phyloP scores from a whole-genome alignment of 2,888 invertebrate species.

The Campoplex nolae region DNA sequence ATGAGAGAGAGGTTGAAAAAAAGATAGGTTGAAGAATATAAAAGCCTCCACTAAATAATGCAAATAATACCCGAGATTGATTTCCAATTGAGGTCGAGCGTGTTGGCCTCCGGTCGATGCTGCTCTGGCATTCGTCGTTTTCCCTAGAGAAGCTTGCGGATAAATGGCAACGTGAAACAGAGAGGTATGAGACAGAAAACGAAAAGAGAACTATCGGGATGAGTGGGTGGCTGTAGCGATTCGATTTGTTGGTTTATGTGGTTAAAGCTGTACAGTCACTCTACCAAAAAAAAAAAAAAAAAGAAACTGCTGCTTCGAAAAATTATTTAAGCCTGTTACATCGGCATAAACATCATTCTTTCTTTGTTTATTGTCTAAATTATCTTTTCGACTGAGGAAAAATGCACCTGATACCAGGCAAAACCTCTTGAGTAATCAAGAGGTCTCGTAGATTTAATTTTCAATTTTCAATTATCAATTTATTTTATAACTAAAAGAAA shows the following conservation, averaged over 20 bases:
- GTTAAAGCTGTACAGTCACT: conserved; percentile 18
- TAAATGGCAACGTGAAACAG: conserved; percentile 26
- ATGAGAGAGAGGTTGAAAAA: not conserved
- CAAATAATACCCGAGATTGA: conserved; percentile 66
- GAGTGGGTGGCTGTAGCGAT: conserved; percentile 21
- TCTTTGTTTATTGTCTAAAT: not conserved
- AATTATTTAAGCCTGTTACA: not conserved
- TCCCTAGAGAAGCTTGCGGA: conserved; percentile 55
- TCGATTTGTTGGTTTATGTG: conserved; percentile 33
- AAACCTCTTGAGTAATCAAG: too few relatives aligned
- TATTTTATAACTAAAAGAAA: too few relatives aligned
- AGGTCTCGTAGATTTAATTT: too few relatives aligned
- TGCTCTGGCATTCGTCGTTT: conserved; percentile 46
- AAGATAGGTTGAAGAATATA: conserved; percentile 50
- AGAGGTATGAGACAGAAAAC: not conserved
- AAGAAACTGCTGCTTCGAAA: not conserved
- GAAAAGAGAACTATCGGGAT: conserved; percentile 20
- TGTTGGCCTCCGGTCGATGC: conserved; percentile 53
- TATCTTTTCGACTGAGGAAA: not conserved
- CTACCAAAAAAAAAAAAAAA: not conserved
- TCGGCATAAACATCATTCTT: not conserved
- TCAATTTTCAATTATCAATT: too few relatives aligned
- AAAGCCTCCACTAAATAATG: conserved; percentile 62
- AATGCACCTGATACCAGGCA: not conserved
- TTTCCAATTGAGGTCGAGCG: conserved; percentile 69